phyloP scores from a whole-genome alignment of 2,797 vertebrate genomes.

The Parotocinclus haroldoi region DNA sequence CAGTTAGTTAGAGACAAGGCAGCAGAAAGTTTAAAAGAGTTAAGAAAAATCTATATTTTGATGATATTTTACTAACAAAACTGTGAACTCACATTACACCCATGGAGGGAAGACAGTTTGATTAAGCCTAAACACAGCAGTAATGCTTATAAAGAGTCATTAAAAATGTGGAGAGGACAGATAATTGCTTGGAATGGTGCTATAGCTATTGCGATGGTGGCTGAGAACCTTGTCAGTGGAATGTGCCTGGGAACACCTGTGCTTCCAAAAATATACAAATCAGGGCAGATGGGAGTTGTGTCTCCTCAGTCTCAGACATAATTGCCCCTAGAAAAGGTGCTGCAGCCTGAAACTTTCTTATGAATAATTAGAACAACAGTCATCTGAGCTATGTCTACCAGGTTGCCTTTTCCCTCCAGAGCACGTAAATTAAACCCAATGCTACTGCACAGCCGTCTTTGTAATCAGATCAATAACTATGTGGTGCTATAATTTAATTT shows the following conservation, averaged over 20 bases:
- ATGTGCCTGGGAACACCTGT: constrained; percentile 54
- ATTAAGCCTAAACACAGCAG: constrained; percentile 19
- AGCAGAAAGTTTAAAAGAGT: constrained; percentile 1
- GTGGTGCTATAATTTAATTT: constrained; percentile 22
- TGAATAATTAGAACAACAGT: constrained; percentile 39
- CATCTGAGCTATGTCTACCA: constrained; percentile 6
- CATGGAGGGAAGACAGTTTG: constrained; percentile 30
- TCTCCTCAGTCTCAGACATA: constrained; percentile 46
- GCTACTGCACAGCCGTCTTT: constrained; percentile 15
- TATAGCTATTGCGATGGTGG: constrained; percentile 38
- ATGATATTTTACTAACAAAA: constrained; percentile 6
- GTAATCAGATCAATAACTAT: constrained; percentile 32
- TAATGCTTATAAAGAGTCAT: constrained; percentile 60
- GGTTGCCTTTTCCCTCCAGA: not conserved
- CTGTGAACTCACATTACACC: constrained; percentile 30
- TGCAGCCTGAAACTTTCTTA: constrained; percentile 34
- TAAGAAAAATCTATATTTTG: not conserved
- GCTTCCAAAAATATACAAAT: constrained; percentile 60
- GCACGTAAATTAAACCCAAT: constrained; percentile 11
- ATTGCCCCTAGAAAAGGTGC: constrained; percentile 40
- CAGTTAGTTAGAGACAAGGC: constrained; percentile 14
- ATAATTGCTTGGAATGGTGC: constrained; percentile 64
- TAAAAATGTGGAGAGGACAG: constrained; percentile 56
- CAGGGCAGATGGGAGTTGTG: constrained; percentile 53
- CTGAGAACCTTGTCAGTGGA: constrained; percentile 35